Percentiles rank a stretch among this genome's conserved stretches.
Evolutionary conservation across 2,888 invertebrate species (phyloP).

Genomic region (Lomographa bimaculata): DNA sequence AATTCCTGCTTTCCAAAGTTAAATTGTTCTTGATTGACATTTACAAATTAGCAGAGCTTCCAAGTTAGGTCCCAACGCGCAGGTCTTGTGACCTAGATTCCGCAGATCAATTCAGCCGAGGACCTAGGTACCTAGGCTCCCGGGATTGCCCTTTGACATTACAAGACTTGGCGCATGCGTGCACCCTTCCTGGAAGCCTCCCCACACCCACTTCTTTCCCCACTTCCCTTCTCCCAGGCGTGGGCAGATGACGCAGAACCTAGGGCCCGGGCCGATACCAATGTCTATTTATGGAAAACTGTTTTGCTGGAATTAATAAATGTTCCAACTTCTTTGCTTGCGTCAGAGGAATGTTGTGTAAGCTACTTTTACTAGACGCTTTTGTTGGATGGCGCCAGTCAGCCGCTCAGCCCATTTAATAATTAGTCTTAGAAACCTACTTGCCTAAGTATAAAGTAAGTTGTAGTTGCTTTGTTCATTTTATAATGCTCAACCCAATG

Average conservation of each 20-base stretch:
- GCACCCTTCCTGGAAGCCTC: slow-evolving; percentile 31
- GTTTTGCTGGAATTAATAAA: slow-evolving; percentile 36
- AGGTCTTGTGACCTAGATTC: slow-evolving; percentile 40
- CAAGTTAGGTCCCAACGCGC: slow-evolving; percentile 25
- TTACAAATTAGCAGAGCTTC: slow-evolving; percentile 11
- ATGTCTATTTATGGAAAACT: slow-evolving; percentile 57
- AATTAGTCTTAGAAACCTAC: too few species aligned
- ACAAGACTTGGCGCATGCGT: slow-evolving; percentile 62
- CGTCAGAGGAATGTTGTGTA: slow-evolving; percentile 9
- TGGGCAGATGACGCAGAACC: slow-evolving; percentile 70
- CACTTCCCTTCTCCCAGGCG: slow-evolving; percentile 41
- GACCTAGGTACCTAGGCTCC: slow-evolving; percentile 60
- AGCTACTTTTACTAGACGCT: slow-evolving; percentile 1
- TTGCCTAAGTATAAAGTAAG: too few species aligned
- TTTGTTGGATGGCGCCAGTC: too few species aligned
- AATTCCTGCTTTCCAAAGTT: too few species aligned
- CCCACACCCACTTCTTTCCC: slow-evolving; percentile 26
- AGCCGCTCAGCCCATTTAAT: too few species aligned
- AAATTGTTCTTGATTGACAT: slow-evolving; percentile 11
- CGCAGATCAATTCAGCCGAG: slow-evolving; percentile 56
- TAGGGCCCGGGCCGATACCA: slow-evolving; percentile 48
- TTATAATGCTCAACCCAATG: too few species aligned
- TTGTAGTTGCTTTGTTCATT: too few species aligned
- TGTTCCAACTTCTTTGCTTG: slow-evolving; percentile 1
- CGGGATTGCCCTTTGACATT: slow-evolving; percentile 78